phyloP scores from a whole-genome alignment of 2,113 vertebrate species.

The Patagioenas fasciata region DNA sequence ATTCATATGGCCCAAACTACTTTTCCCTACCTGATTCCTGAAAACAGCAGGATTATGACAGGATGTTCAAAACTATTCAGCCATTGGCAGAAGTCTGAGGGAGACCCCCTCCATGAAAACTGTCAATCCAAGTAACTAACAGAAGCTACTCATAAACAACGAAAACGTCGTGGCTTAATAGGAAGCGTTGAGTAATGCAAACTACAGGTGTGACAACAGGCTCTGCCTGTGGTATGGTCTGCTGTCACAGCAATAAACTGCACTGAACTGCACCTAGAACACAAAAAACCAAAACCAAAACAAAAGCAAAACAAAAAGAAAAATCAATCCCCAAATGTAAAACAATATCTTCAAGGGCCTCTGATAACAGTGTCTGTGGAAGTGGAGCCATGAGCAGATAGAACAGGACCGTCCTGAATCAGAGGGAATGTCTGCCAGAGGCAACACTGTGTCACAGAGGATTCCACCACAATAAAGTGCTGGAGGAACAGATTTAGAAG shows the following conservation, averaged over 20 bases:
- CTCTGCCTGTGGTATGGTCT: background rate
- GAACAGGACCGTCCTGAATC: background rate
- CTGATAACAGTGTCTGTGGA: background rate
- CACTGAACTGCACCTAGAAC: background rate
- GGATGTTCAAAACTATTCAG: background rate
- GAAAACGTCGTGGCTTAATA: background rate
- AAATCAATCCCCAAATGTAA: background rate
- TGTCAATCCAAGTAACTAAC: background rate
- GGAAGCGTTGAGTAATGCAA: background rate
- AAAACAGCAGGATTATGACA: background rate
- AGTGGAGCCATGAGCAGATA: rapidly evolving
- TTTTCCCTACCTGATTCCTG: background rate
- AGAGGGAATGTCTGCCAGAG: background rate
- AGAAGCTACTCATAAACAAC: rapidly evolving
- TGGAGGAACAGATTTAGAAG: background rate
- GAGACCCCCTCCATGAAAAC: background rate
- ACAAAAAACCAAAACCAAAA: no score
- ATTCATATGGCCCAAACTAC: background rate
- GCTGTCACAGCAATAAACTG: background rate
- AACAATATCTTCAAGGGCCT: background rate
- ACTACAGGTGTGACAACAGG: background rate
- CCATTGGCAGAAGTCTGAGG: rapidly evolving
- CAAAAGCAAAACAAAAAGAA: background rate
- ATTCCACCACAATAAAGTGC: background rate
- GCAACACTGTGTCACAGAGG: background rate